Conservation (phyloP, 2,888 invertebrate genomes). For the Andrena dorsata region DNA sequence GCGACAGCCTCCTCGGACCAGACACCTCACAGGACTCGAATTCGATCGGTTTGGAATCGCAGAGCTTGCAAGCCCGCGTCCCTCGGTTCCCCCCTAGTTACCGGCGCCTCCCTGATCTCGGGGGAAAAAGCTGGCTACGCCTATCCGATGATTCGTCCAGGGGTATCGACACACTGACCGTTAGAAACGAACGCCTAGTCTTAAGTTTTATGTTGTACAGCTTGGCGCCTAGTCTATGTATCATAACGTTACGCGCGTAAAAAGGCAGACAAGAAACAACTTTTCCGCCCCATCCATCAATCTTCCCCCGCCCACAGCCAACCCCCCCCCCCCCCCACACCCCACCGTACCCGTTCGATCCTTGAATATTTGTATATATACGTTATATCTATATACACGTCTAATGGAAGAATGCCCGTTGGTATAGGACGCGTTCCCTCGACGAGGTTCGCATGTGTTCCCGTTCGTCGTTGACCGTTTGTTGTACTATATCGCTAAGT, state of each 20-base stretch:
- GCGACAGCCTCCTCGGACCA: too few relatives aligned
- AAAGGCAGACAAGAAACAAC: not conserved
- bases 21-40: not conserved
- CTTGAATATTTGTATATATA: slow-evolving; percentile 67
- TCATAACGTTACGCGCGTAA: slow-evolving; percentile 60
- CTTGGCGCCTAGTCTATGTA: slow-evolving; percentile 74
- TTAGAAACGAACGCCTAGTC: slow-evolving; percentile 61
- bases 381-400: slow-evolving; percentile 41
- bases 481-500: slow-evolving; percentile 57
- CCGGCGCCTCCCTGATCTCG: slow-evolving; percentile 59
- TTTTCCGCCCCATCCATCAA: not conserved
- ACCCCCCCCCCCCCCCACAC: not conserved
- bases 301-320: slow-evolving; percentile 8
- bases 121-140: slow-evolving; percentile 39
- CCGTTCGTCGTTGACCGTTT: slow-evolving; percentile 61
- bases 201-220: slow-evolving; percentile 73
- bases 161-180: slow-evolving; percentile 51
- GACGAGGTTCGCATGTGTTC: slow-evolving; percentile 59
- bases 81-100: slow-evolving; percentile 10
- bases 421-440: slow-evolving; percentile 49
- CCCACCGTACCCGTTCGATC: slow-evolving; percentile 35
- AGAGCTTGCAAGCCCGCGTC: slow-evolving; percentile 46
- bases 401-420: slow-evolving; percentile 27
- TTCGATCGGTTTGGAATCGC: not conserved
- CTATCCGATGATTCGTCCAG: slow-evolving; percentile 63